Evolutionary conservation across 2,113 vertebrate genomes (phyloP).

Genomic region (Tenebrosternarchus preto): DNA sequence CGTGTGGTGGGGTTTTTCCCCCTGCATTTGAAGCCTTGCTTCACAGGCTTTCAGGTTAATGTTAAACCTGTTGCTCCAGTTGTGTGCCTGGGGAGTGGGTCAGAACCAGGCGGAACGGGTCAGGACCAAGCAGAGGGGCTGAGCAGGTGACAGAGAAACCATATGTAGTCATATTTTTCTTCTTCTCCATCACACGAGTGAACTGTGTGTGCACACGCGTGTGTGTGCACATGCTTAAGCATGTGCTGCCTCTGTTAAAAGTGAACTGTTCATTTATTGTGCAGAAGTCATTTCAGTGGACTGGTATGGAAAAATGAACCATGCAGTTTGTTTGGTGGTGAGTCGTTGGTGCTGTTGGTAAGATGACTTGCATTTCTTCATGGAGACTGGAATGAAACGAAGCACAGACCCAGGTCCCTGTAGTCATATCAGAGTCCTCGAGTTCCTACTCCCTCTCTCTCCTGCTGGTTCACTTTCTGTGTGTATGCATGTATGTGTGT

Average conservation of each 20-base stretch:
- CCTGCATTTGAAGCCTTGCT: not conserved
- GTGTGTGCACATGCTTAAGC: not conserved
- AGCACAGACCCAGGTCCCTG: too few species aligned
- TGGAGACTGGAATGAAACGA: not conserved
- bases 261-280: not conserved
- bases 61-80: slow-evolving; percentile 9
- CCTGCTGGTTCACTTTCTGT: too few species aligned
- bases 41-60: not conserved
- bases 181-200: too few species aligned
- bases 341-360: too few species aligned
- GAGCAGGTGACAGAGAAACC: too few species aligned
- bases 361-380: not conserved
- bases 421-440: too few species aligned
- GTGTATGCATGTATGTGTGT: too few species aligned
- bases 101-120: not conserved
- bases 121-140: slow-evolving; percentile 9
- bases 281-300: not conserved
- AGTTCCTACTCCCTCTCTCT: too few species aligned
- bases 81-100: not conserved
- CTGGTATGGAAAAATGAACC: not conserved
- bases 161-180: not conserved
- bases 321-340: not conserved
- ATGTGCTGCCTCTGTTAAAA: not conserved
- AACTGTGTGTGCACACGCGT: too few species aligned
- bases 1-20: too few species aligned